These are phyloP conservation scores for Drosophila pectinifera DNA, from an alignment of 1,140 invertebrate species.

Conservation along the genomic window DNA sequence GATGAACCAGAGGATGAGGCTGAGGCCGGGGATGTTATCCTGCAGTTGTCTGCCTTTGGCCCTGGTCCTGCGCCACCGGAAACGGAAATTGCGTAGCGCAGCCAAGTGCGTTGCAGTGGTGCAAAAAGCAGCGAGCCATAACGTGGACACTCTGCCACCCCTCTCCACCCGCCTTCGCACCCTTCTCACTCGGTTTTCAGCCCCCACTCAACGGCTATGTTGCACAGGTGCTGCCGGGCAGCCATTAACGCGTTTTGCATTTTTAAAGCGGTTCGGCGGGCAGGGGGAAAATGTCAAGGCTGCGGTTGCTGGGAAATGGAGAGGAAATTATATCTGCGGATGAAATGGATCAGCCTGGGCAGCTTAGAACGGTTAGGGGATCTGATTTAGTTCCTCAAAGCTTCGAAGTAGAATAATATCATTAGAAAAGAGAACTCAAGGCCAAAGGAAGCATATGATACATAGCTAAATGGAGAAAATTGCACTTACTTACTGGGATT, in stretches of 20 bases:
- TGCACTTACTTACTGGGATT: too few relatives aligned
- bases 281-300: conserved; percentile 39
- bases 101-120: conserved; percentile 62
- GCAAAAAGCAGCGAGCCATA: conserved; percentile 52
- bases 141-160: conserved; percentile 18
- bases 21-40: conserved; percentile 30
- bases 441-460: too few relatives aligned
- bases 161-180: neutral
- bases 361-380: conserved; percentile 19
- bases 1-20: conserved; percentile 1
- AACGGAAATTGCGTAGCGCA: conserved; percentile 81
- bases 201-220: conserved; percentile 1
- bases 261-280: conserved; percentile 35
- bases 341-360: conserved; percentile 35
- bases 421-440: neutral
- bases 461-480: too few relatives aligned
- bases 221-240: conserved; percentile 45
- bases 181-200: neutral
- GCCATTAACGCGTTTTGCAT: conserved; percentile 63
- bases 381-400: neutral
- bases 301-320: conserved; percentile 41
- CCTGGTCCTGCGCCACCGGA: conserved; percentile 64
- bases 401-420: neutral
- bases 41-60: conserved; percentile 66
- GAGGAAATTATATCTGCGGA: conserved; percentile 47